A percentile compares a stretch with the other conserved stretches of the same genome.
phyloP scores from a whole-genome alignment of 2,888 invertebrate genomes.

The Calameuta pallipes region DNA sequence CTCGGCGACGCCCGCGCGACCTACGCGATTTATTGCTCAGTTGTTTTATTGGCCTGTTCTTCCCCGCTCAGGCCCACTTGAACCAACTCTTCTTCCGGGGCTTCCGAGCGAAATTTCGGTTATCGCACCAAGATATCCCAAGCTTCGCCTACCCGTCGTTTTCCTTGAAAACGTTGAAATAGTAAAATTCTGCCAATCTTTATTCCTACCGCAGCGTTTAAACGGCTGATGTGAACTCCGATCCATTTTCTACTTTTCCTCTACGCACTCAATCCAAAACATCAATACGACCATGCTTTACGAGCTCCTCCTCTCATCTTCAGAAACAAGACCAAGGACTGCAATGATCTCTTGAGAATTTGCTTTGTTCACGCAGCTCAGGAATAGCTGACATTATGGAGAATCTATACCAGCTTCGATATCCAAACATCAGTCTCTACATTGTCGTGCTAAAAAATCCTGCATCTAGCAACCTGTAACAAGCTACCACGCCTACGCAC shows the following conservation, averaged over 20 bases:
- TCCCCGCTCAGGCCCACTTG: neutral
- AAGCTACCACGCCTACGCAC: no score
- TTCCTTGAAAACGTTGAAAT: slow-evolving; percentile 5
- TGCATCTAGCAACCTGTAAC: no score
- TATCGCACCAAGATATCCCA: slow-evolving; percentile 37
- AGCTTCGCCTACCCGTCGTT: slow-evolving; percentile 11
- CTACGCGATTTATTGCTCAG: slow-evolving; percentile 54
- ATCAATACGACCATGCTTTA: slow-evolving; percentile 16
- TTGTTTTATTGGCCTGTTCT: slow-evolving; percentile 53
- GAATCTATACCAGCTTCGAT: no score
- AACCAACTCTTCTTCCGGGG: no score
- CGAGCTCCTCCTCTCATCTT: no score
- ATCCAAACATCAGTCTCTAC: no score
- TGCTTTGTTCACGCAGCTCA: no score
- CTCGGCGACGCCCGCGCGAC: slow-evolving; percentile 46
- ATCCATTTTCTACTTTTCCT: slow-evolving; percentile 14
- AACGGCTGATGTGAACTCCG: slow-evolving; percentile 1
- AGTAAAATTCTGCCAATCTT: slow-evolving; percentile 5
- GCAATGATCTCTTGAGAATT: no score
- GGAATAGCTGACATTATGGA: no score
- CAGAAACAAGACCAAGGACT: no score
- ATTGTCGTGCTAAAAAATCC: no score
- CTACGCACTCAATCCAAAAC: slow-evolving; percentile 8
- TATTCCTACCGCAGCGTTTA: slow-evolving; percentile 21
- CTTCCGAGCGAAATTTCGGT: slow-evolving; percentile 17